Percentiles rank a stretch among this genome's conserved stretches.
Conservation (phyloP, 2,797 vertebrate species). For the Gymnopithys bicolor region DNA sequence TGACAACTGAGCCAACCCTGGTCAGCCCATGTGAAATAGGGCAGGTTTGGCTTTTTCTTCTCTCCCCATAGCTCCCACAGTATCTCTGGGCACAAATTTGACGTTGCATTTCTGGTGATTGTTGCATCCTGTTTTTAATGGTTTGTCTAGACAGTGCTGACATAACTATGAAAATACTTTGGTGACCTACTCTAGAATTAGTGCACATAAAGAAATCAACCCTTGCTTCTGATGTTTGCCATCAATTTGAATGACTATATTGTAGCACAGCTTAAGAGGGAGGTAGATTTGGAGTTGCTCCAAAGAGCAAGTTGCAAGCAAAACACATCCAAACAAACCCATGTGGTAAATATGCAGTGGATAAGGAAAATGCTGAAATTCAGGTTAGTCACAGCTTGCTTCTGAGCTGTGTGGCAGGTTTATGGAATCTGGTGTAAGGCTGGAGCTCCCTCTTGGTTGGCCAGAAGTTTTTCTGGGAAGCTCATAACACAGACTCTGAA, state of each 20-base stretch:
- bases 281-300: slow-evolving; percentile 62
- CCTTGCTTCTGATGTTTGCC: slow-evolving; percentile 63
- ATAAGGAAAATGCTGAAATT: not conserved
- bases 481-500: not conserved
- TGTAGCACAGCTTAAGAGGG: slow-evolving; percentile 45
- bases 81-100: slow-evolving; percentile 29
- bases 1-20: not conserved
- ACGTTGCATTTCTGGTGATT: slow-evolving; percentile 13
- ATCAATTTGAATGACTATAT: slow-evolving; percentile 53
- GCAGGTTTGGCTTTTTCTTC: not conserved
- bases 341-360: not conserved
- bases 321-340: slow-evolving; percentile 47
- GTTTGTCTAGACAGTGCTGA: slow-evolving; percentile 70
- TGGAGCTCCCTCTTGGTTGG: not conserved
- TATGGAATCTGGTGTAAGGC: not conserved
- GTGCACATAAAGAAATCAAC: slow-evolving; percentile 52
- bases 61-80: not conserved
- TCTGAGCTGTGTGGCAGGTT: not conserved
- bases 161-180: slow-evolving; percentile 66
- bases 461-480: not conserved
- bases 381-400: slow-evolving; percentile 15
- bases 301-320: slow-evolving; percentile 52
- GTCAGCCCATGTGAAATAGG: not conserved
- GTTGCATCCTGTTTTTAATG: slow-evolving; percentile 61
- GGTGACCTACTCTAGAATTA: slow-evolving; percentile 70